Evolutionary conservation across 1,140 invertebrate genomes (phyloP), one percentile per base, ranked within the genome.

Genomic region (Calephelis virginiensis): DNA sequence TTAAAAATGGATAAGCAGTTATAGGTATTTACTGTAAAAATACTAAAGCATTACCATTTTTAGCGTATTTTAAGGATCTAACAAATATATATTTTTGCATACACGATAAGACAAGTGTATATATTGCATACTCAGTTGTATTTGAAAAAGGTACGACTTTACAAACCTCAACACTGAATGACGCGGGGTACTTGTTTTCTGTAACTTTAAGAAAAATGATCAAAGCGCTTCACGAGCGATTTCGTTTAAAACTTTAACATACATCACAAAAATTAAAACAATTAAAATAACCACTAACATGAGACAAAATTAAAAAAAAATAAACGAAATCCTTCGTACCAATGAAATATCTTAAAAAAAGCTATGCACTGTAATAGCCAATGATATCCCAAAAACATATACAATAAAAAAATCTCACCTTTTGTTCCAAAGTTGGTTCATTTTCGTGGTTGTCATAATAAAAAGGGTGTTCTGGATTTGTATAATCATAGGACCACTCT

Each of bases 401-500:
- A 56, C 12, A 14, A 48, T 4, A 38, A 63, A 28, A 61, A 48
- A 1, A 37, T 8, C 63, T 45, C 14, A 97, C 96, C 94, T 97
- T 95, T 91, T 98, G 96, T 67, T 96, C 94, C 67, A 94, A 92
- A 11, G 93, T 94, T 0, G 98, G 96, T 79, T 94, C 96, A 72
- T 94, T 92, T 28, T 94, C 92, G 5, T 89, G 89, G 56, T 93
- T 89, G 72, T 95, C 94, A 61, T 92, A 92, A 80, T 95, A 99
- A 89, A 95, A 96, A 3, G 98, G 98, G 82, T 94, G 93, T 56
- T 95, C 93, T 0, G 93, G 86, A 63, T 94, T 93, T 0, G 94
- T 96, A 85, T 99, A 99, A 81, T 99, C 96, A 86, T 97, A 98
- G 8, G 94, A 94, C 97, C 97, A 99, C 90, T 99, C 98, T 70